Evolutionary conservation across 2,113 vertebrate genomes (phyloP), one percentile per base, ranked within the genome.

Genomic region (Piaya cayana): DNA sequence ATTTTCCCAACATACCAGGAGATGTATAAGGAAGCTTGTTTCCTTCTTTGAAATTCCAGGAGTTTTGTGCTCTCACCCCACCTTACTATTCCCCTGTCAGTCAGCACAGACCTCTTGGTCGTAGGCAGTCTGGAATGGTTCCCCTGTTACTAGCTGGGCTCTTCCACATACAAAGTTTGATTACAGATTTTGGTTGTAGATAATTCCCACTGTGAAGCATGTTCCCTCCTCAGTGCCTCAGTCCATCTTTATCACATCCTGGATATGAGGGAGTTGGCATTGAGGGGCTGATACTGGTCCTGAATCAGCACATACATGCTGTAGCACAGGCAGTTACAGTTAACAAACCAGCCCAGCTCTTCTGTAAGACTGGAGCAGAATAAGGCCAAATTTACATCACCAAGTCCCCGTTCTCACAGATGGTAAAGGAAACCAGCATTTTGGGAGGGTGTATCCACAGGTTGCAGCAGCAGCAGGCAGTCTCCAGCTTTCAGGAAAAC

Each of bases 61-160:
- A 60, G 18, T 2, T 80, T 65, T 42, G 19, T 26, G 15, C 29
- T 22, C n/a, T 80, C 11, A 14, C 19, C 12, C 26, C 14, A 15
- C 18, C 2, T 32, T 50, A 8, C 5, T 13, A 17, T 4, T 45
- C 9, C 20, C 60, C 43, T 30, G 5, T 3, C 9, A 2, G 3
- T 10, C n/a, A 45, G 42, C 2, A 2, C 34, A 50, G 23, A 8
- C 20, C 15, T 7, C 11, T 63, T 0, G 0, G 39, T 1, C 1
- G 7, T 3, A 3, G 26, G 14, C 67, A 68, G 36, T 23, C 70
- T n/a, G 15, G 52, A 88, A 37, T 53, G 19, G 9, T 39, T 21
- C 8, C n/a, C 43, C 27, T 32, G 15, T 69, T n/a, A 45, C 27
- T 45, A 26, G 26, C 49, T 53, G 32, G 34, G 21, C 21, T 2